Percentiles rank a stretch among this genome's conserved stretches.
phyloP scores from a whole-genome alignment of 2,888 invertebrate species.

The Tiliacea citrago region DNA sequence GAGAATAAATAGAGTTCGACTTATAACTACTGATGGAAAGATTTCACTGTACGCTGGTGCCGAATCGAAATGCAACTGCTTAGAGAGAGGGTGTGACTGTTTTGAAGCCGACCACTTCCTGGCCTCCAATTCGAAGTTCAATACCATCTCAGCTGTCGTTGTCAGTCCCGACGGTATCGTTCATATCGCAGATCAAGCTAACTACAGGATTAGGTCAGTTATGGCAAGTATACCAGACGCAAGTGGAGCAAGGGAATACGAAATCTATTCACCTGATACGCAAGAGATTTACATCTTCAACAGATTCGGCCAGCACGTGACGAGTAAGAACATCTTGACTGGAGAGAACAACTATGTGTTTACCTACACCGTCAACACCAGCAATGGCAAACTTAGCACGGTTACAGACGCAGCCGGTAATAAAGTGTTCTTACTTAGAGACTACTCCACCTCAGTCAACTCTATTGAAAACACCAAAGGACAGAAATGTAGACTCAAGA shows the following conservation, averaged over 20 bases:
- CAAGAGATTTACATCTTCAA: conserved; percentile 98
- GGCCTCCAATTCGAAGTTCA: conserved; percentile 98
- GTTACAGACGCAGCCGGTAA: conserved; percentile 98
- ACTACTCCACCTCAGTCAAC: conserved; percentile 97
- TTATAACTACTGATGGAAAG: conserved; percentile 98
- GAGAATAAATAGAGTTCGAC: conserved; percentile 96
- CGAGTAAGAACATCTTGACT: conserved; percentile 98
- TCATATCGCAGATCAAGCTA: conserved; percentile 98
- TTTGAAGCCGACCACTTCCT: conserved; percentile 97
- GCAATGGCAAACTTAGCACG: conserved; percentile 97
- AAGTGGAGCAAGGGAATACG: conserved; percentile 96
- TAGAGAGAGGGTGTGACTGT: conserved; percentile 97
- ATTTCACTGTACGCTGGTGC: conserved; percentile 98
- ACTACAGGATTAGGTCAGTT: conserved; percentile 96
- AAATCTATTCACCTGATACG: conserved; percentile 98
- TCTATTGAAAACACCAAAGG: conserved; percentile 98
- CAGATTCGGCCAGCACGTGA: conserved; percentile 98
- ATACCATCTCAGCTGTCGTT: conserved; percentile 97
- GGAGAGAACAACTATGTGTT: conserved; percentile 98
- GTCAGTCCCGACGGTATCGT: conserved; percentile 98
- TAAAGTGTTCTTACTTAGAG: conserved; percentile 95
- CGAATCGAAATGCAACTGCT: conserved; percentile 98
- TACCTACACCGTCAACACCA: conserved; percentile 98
- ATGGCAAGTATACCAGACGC: conserved; percentile 97
- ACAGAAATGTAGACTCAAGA: conserved; percentile 96